Conservation (phyloP, 2,888 invertebrate genomes). For the Eristalis arbustorum region DNA sequence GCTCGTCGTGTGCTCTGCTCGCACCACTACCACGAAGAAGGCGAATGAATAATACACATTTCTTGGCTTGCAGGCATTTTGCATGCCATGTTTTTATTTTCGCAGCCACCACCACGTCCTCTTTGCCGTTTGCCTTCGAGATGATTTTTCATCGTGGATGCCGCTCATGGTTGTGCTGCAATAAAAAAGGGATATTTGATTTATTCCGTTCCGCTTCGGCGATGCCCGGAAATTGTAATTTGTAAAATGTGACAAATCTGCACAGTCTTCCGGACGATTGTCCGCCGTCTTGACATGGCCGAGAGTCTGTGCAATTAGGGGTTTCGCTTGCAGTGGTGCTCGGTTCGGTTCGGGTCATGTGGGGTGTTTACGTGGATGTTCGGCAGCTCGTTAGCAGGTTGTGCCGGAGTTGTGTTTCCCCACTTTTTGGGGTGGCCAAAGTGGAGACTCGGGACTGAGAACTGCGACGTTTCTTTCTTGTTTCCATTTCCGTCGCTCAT, state of each 20-base stretch:
- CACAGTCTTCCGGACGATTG: slow-evolving; percentile 26
- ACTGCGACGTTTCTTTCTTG: not conserved
- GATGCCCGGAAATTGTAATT: slow-evolving; percentile 33
- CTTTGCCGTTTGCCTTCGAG: slow-evolving; percentile 6
- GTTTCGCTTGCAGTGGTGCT: slow-evolving; percentile 1
- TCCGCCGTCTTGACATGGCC: slow-evolving; percentile 6
- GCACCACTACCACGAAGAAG: not conserved
- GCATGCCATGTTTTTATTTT: slow-evolving; percentile 34
- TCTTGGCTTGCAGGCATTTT: slow-evolving; percentile 63
- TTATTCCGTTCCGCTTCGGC: slow-evolving; percentile 24
- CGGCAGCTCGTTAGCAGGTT: not conserved
- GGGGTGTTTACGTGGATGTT: not conserved
- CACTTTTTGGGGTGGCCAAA: not conserved
- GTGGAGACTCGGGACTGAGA: not conserved
- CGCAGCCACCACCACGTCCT: not conserved
- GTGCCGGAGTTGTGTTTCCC: not conserved
- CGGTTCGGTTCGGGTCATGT: not conserved
- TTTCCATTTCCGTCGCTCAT: not conserved
- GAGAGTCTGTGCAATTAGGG: slow-evolving; percentile 32
- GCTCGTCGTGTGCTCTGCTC: slow-evolving; percentile 3
- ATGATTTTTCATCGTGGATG: slow-evolving; percentile 35
- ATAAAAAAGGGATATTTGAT: slow-evolving; percentile 40
- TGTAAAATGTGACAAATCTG: slow-evolving; percentile 37
- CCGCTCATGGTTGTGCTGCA: not conserved
- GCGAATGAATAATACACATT: slow-evolving; percentile 48